Evolutionary conservation across 2,113 vertebrate species (phyloP), one percentile per base, ranked within the genome.

Genomic region (Scomber scombrus): DNA sequence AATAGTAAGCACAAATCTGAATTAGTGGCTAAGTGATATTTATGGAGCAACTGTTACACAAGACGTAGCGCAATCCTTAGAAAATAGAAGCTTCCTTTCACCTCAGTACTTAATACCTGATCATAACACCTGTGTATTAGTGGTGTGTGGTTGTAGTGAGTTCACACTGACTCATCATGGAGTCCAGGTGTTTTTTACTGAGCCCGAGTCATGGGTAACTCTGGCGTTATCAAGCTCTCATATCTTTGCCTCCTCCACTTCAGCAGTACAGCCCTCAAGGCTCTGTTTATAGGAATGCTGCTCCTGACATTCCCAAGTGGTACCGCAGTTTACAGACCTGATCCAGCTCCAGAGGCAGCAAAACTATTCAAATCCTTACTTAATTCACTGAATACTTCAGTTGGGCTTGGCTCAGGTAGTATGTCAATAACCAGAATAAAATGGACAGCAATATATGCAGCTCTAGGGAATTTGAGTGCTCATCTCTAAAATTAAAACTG

Each of bases 141-240:
- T 18, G 77, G 79, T 58, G 65, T 65, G 40, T 23, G 74, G 3
- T 55, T 57, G 81, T 47, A 13, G 70, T 86, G 88, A 89, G 18
- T 70, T 86, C 71, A 86, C 71, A 11, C 70, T 86, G 86, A 91
- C 52, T 93, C 90, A 90, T 80, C 52, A 34, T 5, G 19, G 46
- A 86, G 74, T 80, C 92, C 93, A 94, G 92, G 89, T 94, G 92
- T 93, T 26, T 26, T 26, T 82, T 70, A 80, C 76, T 77, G 80
- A 72, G 49, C 10, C 60, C 90, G 86, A 92, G 78, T 91, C 88
- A 90, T 10, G n/a, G 23, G 31, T 54, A 52, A 64, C 45, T 78
- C 50, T 61, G 70, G 26, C 16, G 9, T 68, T 78, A 69, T 45
- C 51, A 86, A 29, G 78, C 71, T 66, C 57, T 80, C 49, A 11